Evolutionary conservation across 2,888 invertebrate genomes (phyloP).

Genomic region (Dryocosmus kuriphilus): DNA sequence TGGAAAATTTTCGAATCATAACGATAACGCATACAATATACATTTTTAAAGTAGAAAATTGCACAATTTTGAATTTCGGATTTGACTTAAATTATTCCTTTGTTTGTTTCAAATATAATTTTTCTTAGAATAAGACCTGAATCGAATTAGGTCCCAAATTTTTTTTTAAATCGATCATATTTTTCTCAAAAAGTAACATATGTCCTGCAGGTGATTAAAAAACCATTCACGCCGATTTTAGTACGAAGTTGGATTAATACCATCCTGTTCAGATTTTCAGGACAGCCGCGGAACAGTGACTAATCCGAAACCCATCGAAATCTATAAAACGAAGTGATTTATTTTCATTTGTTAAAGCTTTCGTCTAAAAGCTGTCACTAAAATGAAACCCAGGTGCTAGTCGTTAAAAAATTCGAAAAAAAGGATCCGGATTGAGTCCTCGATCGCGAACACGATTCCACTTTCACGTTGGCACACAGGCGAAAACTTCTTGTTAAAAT

Average conservation of each 20-base stretch:
- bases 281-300: conserved; percentile 27
- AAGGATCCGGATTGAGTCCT: conserved; percentile 25
- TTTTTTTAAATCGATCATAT: background rate
- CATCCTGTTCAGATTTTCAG: conserved; percentile 21
- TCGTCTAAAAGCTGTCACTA: background rate
- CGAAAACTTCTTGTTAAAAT: conserved; percentile 19
- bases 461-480: conserved; percentile 25
- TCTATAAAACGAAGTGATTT: conserved; percentile 27
- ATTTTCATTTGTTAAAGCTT: conserved; percentile 2
- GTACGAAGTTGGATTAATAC: conserved; percentile 16
- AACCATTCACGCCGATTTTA: background rate
- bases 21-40: no score
- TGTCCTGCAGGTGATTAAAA: background rate
- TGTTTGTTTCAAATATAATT: no score
- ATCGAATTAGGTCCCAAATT: background rate
- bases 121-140: no score
- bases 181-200: background rate
- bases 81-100: no score
- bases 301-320: conserved; percentile 29
- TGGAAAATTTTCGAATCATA: no score
- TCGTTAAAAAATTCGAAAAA: conserved; percentile 9
- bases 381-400: conserved; percentile 12
- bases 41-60: no score
- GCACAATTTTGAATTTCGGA: no score
- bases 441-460: background rate